Conservation (phyloP, 1,140 invertebrate genomes). For the Aphelenchoides avenae region DNA sequence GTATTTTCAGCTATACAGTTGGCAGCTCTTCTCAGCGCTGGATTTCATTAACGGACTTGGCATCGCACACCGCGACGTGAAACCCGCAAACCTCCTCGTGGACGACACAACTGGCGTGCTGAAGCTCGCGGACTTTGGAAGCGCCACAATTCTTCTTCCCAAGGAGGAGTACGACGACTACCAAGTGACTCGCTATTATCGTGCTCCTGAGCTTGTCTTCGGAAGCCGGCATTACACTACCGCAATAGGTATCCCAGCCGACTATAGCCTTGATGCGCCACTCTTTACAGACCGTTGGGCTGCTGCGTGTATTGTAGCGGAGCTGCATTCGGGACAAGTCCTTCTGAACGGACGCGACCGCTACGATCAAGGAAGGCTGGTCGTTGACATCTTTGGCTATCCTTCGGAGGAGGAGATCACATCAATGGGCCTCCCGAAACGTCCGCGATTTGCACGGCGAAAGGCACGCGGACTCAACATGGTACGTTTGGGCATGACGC, state of each 20-base stretch:
- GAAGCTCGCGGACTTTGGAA: slow-evolving; percentile 26
- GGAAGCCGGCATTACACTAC: slow-evolving; percentile 10
- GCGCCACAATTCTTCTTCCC: slow-evolving; percentile 7
- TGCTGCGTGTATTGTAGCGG: slow-evolving; percentile 3
- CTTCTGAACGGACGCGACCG: background rate
- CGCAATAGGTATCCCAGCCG: no score
- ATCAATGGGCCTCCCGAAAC: no score
- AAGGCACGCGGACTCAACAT: no score
- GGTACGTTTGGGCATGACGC: no score
- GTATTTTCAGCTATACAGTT: no score
- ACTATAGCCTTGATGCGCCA: no score
- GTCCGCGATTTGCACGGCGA: no score
- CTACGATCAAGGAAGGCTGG: slow-evolving; percentile 10
- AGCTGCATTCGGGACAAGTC: background rate
- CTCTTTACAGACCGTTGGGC: slow-evolving; percentile 11
- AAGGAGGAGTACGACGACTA: slow-evolving; percentile 9
- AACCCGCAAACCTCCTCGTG: slow-evolving; percentile 24
- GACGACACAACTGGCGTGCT: slow-evolving; percentile 18
- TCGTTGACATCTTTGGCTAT: slow-evolving; percentile 6
- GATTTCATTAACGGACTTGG: slow-evolving; percentile 19
- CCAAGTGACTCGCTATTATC: slow-evolving; percentile 28
- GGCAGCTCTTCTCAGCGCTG: slow-evolving; percentile 21
- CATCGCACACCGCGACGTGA: slow-evolving; percentile 27
- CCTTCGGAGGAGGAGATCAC: no score
- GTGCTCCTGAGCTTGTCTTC: slow-evolving; percentile 17